These are phyloP conservation scores for Bambusicola thoracicus DNA, from an alignment of 2,113 vertebrate genomes.

Conservation along the genomic window DNA sequence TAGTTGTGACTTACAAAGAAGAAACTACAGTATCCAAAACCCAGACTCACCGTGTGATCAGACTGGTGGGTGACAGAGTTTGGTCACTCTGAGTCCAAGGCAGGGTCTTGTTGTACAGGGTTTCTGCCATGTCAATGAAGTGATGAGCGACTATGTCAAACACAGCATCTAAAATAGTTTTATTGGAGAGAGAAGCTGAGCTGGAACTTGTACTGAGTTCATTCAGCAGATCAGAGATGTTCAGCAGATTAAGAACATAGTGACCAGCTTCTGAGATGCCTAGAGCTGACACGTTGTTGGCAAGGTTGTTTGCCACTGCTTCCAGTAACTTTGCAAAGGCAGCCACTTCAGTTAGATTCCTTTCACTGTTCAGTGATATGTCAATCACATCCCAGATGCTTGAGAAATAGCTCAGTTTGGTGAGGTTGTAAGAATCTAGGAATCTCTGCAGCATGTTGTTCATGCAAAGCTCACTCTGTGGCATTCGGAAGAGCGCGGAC, in stretches of 20 bases:
- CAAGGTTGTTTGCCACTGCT: background rate
- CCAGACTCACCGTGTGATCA: constrained; percentile 76
- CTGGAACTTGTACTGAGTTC: background rate
- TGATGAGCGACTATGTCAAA: background rate
- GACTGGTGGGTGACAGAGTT: constrained; percentile 59
- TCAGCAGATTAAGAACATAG: background rate
- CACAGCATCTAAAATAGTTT: background rate
- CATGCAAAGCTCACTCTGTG: background rate
- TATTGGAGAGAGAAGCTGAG: background rate
- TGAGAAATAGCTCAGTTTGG: background rate
- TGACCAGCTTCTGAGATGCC: constrained; percentile 1
- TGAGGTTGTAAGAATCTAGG: background rate
- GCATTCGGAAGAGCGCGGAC: background rate
- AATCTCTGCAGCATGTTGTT: background rate
- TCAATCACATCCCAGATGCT: background rate
- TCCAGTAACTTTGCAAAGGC: constrained; percentile 22
- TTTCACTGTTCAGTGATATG: background rate
- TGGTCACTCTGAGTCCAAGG: constrained; percentile 49
- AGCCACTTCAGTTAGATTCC: background rate
- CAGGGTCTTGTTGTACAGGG: constrained; percentile 28
- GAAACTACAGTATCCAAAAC: background rate
- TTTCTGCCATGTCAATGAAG: constrained; percentile 40
- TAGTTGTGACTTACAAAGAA: background rate
- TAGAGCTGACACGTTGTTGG: background rate
- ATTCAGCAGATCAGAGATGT: background rate